These are phyloP conservation scores for Sitta carolinensis DNA, from an alignment of 2,797 vertebrate species.

Conservation along the genomic window DNA sequence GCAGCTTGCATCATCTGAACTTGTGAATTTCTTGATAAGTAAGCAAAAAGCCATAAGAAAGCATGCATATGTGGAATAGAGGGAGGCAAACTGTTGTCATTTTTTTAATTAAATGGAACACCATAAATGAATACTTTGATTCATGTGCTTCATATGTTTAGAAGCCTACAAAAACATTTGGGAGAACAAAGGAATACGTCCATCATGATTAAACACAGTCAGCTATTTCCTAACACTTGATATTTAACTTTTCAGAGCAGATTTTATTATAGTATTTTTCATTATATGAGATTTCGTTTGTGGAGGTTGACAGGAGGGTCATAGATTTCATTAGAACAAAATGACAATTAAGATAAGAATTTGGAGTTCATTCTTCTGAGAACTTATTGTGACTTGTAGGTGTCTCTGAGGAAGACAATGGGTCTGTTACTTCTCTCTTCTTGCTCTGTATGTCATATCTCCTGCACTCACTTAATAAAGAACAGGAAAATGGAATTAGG, in stretches of 20 bases:
- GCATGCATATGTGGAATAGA: background rate
- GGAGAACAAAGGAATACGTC: background rate
- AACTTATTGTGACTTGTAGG: background rate
- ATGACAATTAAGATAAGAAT: background rate
- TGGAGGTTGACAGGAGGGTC: background rate
- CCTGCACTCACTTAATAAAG: background rate
- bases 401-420: background rate
- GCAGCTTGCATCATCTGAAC: background rate
- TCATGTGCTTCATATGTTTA: background rate
- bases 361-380: background rate
- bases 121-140: background rate
- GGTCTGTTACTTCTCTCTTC: background rate
- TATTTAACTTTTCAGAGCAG: background rate
- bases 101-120: background rate
- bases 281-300: background rate
- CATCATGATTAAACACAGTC: background rate
- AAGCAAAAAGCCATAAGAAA: background rate
- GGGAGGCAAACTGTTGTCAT: background rate
- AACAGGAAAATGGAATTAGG: background rate
- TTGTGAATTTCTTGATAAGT: background rate
- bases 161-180: background rate
- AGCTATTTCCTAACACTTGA: background rate
- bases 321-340: background rate
- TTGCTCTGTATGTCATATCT: background rate
- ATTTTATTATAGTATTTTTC: background rate